These are phyloP conservation scores for Salvelinus alpinus DNA, from an alignment of 2,113 vertebrate species.

Conservation along the genomic window DNA sequence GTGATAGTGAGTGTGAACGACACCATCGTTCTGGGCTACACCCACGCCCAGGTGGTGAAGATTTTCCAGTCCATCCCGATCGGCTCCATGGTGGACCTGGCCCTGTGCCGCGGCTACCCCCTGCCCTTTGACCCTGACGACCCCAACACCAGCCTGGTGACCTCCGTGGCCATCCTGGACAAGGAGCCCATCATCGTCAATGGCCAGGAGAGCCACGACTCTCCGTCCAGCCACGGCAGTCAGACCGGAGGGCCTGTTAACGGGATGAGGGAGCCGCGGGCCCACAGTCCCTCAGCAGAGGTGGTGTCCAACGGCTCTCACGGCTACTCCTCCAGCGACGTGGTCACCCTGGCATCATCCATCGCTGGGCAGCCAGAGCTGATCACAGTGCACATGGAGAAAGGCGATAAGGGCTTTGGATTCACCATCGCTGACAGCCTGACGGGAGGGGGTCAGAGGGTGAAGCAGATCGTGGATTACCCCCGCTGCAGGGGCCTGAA, in stretches of 20 bases:
- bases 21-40: conserved; percentile 95
- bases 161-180: conserved; percentile 95
- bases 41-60: conserved; percentile 97
- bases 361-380: conserved; percentile 97
- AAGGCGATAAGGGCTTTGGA: conserved; percentile 96
- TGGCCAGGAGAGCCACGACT: conserved; percentile 90
- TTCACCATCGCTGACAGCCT: conserved; percentile 98
- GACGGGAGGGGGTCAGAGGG: conserved; percentile 90
- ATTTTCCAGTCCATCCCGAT: conserved; percentile 99
- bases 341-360: conserved; percentile 90
- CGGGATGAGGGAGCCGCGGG: conserved; percentile 80
- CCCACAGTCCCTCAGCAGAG: conserved; percentile 86
- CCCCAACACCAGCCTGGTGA: conserved; percentile 97
- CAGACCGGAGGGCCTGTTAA: conserved; percentile 68
- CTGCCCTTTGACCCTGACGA: conserved; percentile 98
- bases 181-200: conserved; percentile 98
- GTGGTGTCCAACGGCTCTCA: conserved; percentile 83
- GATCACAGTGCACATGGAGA: conserved; percentile 97
- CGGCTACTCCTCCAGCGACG: conserved; percentile 86
- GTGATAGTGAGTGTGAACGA: conserved; percentile 98
- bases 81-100: conserved; percentile 94
- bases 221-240: conserved; percentile 62
- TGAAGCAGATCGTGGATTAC: conserved; percentile 98
- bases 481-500: conserved; percentile 92
- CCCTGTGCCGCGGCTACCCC: conserved; percentile 96